These are phyloP conservation scores for Nylanderia fulva DNA, from an alignment of 1,140 invertebrate species.

Conservation along the genomic window DNA sequence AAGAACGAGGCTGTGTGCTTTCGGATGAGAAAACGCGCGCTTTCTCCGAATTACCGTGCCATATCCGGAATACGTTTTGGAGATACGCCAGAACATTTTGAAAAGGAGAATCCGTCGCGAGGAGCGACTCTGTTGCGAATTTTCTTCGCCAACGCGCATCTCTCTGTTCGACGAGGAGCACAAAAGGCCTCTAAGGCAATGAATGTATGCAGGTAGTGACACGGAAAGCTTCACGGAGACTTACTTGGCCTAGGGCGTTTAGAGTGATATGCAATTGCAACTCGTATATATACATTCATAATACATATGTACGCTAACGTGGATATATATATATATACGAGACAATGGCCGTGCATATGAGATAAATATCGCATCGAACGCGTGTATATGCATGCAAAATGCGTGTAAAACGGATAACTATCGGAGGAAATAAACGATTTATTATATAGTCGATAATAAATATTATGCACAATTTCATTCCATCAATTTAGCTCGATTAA, in stretches of 20 bases:
- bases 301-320: too few species aligned
- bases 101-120: constrained; percentile 44
- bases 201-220: constrained; percentile 48
- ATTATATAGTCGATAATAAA: constrained; percentile 3
- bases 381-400: not conserved
- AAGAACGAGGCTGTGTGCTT: constrained; percentile 27
- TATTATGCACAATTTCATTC: not conserved
- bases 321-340: not conserved
- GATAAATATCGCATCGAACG: not conserved
- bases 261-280: constrained; percentile 42
- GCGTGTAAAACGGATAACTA: not conserved
- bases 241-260: constrained; percentile 25
- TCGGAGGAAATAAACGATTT: constrained; percentile 5
- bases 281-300: too few species aligned
- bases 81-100: constrained; percentile 55
- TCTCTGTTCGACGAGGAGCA: not conserved
- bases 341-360: constrained; percentile 4
- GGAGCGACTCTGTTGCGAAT: constrained; percentile 58
- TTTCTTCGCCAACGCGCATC: constrained; percentile 49
- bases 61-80: constrained; percentile 66
- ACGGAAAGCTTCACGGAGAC: constrained; percentile 32
- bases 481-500: not conserved
- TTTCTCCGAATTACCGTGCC: constrained; percentile 65
- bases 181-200: constrained; percentile 37
- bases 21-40: constrained; percentile 52